Percentiles rank a stretch among this genome's conserved stretches.
These are phyloP conservation scores for Sesia apiformis DNA, from an alignment of 2,888 invertebrate species.

Conservation along the genomic window DNA sequence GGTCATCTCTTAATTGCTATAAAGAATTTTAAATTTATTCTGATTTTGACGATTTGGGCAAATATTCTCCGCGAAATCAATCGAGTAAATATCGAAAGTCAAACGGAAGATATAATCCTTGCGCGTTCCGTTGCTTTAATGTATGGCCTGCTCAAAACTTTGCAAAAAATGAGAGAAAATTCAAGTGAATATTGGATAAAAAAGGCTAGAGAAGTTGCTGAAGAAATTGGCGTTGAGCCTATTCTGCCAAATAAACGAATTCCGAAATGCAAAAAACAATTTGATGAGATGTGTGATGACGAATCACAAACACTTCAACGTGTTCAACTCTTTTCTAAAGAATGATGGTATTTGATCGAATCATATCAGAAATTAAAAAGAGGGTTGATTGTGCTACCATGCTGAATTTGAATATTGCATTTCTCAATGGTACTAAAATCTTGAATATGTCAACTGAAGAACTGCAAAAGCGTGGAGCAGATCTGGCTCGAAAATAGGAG, in stretches of 20 bases:
- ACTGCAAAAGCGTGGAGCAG: conserved; percentile 10
- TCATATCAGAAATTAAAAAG: conserved; percentile 13
- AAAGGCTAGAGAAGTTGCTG: conserved; percentile 12
- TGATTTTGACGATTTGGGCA: conserved; percentile 14
- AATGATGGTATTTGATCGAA: conserved; percentile 14
- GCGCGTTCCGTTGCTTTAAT: not conserved
- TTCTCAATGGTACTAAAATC: conserved; percentile 7
- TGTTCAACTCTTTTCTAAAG: conserved; percentile 7
- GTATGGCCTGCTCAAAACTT: conserved; percentile 1
- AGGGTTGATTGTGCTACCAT: conserved; percentile 10
- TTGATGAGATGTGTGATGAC: conserved; percentile 14
- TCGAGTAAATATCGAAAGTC: conserved; percentile 8
- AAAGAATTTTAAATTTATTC: conserved; percentile 12
- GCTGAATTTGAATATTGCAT: conserved; percentile 7
- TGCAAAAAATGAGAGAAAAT: conserved; percentile 15
- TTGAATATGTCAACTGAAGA: conserved; percentile 13
- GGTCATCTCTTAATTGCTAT: conserved; percentile 11
- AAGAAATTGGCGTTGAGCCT: conserved; percentile 5
- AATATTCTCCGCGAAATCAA: conserved; percentile 14
- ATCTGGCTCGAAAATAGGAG: conserved; percentile 10
- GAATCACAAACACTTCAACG: conserved; percentile 12
- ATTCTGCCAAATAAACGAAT: conserved; percentile 12
- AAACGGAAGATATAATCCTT: not conserved
- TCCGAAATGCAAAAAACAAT: conserved; percentile 13
- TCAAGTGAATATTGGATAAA: conserved; percentile 13